Conservation (phyloP, 1,140 invertebrate genomes). For the Neoseiulus cucumeris region DNA sequence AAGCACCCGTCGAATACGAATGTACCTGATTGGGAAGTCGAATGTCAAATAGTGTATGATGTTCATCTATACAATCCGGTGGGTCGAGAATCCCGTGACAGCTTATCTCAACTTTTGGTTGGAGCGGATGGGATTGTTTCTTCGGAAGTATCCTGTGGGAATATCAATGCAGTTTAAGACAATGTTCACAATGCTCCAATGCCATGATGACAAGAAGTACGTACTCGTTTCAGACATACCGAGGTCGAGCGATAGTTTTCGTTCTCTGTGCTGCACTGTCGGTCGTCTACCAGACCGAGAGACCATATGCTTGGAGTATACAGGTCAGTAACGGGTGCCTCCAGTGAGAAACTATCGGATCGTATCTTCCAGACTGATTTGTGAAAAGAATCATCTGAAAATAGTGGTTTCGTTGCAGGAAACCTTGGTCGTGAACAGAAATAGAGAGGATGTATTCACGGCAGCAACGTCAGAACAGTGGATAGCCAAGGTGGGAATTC, state of each 20-base stretch:
- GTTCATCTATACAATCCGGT: too few relatives aligned
- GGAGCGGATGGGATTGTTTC: too few relatives aligned
- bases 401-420: neutral
- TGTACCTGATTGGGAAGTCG: too few relatives aligned
- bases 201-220: neutral
- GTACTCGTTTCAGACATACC: neutral
- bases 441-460: neutral
- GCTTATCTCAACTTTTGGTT: too few relatives aligned
- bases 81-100: too few relatives aligned
- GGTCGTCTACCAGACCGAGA: neutral
- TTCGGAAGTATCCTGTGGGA: too few relatives aligned
- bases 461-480: neutral
- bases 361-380: too few relatives aligned
- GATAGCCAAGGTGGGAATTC: neutral
- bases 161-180: too few relatives aligned
- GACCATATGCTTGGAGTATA: neutral
- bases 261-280: neutral
- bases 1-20: too few relatives aligned
- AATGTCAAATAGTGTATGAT: too few relatives aligned
- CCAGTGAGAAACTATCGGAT: too few relatives aligned
- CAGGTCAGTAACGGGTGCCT: neutral
- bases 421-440: neutral
- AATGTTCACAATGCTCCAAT: neutral
- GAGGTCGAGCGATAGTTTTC: neutral
- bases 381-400: neutral